These are phyloP conservation scores for Drosophila fulvimacula DNA, from an alignment of 2,888 invertebrate genomes.

Conservation along the genomic window DNA sequence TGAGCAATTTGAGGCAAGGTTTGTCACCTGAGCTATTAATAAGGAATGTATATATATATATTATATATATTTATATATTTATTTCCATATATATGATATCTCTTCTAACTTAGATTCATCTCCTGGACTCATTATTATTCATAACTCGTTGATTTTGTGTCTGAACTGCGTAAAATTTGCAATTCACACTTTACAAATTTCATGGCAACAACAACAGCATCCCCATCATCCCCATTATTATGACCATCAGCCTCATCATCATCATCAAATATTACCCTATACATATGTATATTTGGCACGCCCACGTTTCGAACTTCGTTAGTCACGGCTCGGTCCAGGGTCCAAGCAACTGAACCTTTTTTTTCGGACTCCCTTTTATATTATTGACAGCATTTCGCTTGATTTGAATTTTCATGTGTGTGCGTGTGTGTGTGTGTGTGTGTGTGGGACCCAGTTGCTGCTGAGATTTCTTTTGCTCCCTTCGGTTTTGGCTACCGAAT, in stretches of 20 bases:
- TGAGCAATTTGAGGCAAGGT: constrained; percentile 46
- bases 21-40: constrained; percentile 18
- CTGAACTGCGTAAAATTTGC: constrained; percentile 73
- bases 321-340: constrained; percentile 61
- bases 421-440: constrained; percentile 17
- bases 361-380: constrained; percentile 43
- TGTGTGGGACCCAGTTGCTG: constrained; percentile 66
- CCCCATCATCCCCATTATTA: constrained; percentile 14
- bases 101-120: constrained; percentile 7
- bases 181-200: constrained; percentile 82
- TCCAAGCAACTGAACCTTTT: constrained; percentile 21
- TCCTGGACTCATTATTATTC: constrained; percentile 72
- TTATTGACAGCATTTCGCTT: constrained; percentile 80
- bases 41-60: neutral
- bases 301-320: constrained; percentile 71
- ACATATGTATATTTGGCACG: constrained; percentile 37
- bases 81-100: neutral
- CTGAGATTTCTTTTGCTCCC: constrained; percentile 68
- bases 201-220: constrained; percentile 47
- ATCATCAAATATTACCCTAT: constrained; percentile 11
- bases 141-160: constrained; percentile 69
- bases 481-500: constrained; percentile 46
- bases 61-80: neutral
- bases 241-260: constrained; percentile 6
- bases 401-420: constrained; percentile 77